A percentile compares a stretch with the other conserved stretches of the same genome.
Conservation (phyloP, 2,113 vertebrate genomes). For the Tonatia bakeri region DNA sequence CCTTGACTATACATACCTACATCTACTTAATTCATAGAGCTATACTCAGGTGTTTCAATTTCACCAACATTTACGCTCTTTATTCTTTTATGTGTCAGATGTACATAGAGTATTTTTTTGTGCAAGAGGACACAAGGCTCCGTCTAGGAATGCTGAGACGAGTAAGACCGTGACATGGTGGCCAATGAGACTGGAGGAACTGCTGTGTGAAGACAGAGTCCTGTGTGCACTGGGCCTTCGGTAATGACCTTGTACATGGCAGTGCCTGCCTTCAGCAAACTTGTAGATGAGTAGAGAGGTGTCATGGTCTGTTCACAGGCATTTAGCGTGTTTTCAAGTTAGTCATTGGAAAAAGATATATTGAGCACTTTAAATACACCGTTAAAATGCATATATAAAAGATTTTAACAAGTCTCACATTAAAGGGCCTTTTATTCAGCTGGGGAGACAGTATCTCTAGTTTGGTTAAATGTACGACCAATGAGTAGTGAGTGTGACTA, state of each 20-base stretch:
- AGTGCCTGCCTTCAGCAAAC: neutral
- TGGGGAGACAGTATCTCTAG: neutral
- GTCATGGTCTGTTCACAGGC: neutral
- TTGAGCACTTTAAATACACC: neutral
- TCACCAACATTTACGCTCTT: neutral
- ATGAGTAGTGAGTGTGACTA: neutral
- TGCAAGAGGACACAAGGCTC: neutral
- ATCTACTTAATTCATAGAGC: neutral
- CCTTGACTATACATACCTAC: neutral
- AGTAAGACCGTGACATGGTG: neutral
- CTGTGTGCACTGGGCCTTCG: neutral
- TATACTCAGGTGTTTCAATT: neutral
- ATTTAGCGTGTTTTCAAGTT: constrained; percentile 36
- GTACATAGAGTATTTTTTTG: neutral
- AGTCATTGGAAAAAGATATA: neutral
- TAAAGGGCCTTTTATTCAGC: neutral
- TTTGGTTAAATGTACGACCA: neutral
- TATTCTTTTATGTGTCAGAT: neutral
- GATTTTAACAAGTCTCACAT: neutral
- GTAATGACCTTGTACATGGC: neutral
- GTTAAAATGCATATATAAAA: neutral
- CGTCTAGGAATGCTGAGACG: neutral
- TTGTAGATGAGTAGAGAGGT: neutral
- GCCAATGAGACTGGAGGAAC: neutral
- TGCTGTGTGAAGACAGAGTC: neutral